Evolutionary conservation across 1,140 invertebrate species (phyloP).

Genomic region (Pseudachorutes palmiensis): DNA sequence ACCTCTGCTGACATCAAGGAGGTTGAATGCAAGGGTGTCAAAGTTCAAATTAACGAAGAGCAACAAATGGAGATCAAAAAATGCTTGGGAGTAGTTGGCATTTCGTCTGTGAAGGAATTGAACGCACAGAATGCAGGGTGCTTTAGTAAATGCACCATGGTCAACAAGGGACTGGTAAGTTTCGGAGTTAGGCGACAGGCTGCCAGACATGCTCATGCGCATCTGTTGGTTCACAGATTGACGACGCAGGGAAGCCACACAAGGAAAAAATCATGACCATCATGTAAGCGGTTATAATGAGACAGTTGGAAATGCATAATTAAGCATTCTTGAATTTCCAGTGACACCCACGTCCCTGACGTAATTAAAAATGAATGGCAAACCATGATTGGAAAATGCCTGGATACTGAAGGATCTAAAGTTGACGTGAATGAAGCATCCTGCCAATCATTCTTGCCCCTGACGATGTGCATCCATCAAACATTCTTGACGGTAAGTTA

Average conservation of each 20-base stretch:
- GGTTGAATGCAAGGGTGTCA: slow-evolving; percentile 15
- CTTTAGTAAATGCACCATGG: slow-evolving; percentile 19
- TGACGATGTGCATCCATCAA: slow-evolving; percentile 13
- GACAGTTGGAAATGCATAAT: not conserved
- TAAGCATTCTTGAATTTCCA: not conserved
- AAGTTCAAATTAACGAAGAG: slow-evolving; percentile 22
- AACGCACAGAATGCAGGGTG: slow-evolving; percentile 20
- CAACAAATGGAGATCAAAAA: slow-evolving; percentile 21
- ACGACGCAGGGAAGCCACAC: slow-evolving; percentile 29
- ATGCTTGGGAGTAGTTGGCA: slow-evolving; percentile 15
- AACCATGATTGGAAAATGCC: slow-evolving; percentile 20
- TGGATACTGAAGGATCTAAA: slow-evolving; percentile 20
- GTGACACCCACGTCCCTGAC: slow-evolving; percentile 18
- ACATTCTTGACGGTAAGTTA: slow-evolving; percentile 14
- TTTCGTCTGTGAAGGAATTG: slow-evolving; percentile 17
- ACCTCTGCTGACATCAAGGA: slow-evolving; percentile 8
- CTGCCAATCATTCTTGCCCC: slow-evolving; percentile 12
- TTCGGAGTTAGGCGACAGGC: not conserved
- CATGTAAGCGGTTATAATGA: slow-evolving; percentile 9
- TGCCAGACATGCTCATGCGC: not conserved
- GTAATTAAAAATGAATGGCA: slow-evolving; percentile 16
- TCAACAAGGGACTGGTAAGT: slow-evolving; percentile 17
- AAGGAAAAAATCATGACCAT: slow-evolving; percentile 30
- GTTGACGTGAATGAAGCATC: slow-evolving; percentile 1
- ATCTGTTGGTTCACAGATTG: slow-evolving; percentile 18